phyloP scores from a whole-genome alignment of 2,797 vertebrate genomes.

The Siniperca obscura region DNA sequence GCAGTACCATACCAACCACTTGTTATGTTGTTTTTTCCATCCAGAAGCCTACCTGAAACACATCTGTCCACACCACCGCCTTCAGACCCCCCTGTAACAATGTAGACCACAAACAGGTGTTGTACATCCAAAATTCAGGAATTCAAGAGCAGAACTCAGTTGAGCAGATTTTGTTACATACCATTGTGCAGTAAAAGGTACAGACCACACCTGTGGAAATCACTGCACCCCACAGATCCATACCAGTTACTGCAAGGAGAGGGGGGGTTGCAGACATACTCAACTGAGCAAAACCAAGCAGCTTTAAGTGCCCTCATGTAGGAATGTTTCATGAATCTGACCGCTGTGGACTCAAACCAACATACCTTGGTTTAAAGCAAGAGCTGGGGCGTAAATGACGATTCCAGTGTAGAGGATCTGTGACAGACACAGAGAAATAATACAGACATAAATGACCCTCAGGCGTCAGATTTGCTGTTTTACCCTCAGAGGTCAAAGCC shows the following conservation, averaged over 20 bases:
- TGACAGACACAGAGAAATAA: conserved; percentile 34
- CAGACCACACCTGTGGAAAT: conserved; percentile 94
- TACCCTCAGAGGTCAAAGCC: neutral
- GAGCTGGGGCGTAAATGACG: conserved; percentile 86
- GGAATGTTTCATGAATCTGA: conserved; percentile 27
- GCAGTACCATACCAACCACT: neutral
- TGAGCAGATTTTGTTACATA: conserved; percentile 82
- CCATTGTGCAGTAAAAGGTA: conserved; percentile 97
- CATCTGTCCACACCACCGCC: conserved; percentile 98
- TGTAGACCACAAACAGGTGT: conserved; percentile 44
- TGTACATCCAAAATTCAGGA: neutral
- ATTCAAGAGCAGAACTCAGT: neutral
- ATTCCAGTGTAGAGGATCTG: conserved; percentile 88
- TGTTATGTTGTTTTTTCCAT: neutral
- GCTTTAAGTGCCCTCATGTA: conserved; percentile 40
- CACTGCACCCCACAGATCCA: conserved; percentile 94
- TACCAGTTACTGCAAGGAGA: conserved; percentile 89
- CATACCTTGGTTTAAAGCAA: conserved; percentile 89
- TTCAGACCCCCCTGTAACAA: conserved; percentile 92
- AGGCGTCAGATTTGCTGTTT: conserved; percentile 23
- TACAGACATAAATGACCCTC: neutral
- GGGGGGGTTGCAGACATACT: conserved; percentile 26
- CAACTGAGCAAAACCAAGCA: conserved; percentile 30
- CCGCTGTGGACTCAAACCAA: conserved; percentile 7
- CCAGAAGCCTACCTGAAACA: conserved; percentile 90